phyloP scores from a whole-genome alignment of 1,140 invertebrate genomes.

The Drosophila funebris region DNA sequence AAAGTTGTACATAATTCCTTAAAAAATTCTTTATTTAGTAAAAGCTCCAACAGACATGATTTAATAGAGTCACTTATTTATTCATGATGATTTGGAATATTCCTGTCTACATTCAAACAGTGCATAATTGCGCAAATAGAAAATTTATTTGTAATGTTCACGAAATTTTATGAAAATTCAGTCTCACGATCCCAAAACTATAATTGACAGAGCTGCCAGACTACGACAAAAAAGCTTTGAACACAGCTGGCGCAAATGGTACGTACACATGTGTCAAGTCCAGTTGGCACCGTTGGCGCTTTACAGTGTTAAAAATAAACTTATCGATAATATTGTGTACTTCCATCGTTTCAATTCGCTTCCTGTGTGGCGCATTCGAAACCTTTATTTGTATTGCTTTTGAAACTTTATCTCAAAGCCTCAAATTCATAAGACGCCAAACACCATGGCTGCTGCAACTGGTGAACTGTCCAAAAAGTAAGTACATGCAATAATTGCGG shows the following conservation, averaged over 20 bases:
- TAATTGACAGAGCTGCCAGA: constrained; percentile 12
- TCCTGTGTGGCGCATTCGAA: constrained; percentile 38
- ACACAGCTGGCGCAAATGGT: constrained; percentile 19
- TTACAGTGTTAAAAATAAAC: background rate
- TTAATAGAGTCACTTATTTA: background rate
- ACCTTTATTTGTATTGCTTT: constrained; percentile 17
- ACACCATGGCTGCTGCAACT: constrained; percentile 71
- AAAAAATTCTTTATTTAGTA: background rate
- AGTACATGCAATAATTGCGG: constrained; percentile 38
- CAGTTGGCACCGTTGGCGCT: constrained; percentile 11
- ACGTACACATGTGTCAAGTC: constrained; percentile 24
- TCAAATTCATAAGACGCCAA: constrained; percentile 10
- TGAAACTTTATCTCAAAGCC: background rate
- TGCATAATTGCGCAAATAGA: background rate
- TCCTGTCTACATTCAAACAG: background rate
- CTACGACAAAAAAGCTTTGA: background rate
- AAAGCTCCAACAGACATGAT: background rate
- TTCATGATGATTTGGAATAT: background rate
- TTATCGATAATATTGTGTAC: constrained; percentile 18
- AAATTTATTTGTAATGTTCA: background rate
- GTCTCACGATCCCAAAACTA: constrained; percentile 22
- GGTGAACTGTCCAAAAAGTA: constrained; percentile 81
- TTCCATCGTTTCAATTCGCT: constrained; percentile 23
- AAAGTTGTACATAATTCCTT: background rate
- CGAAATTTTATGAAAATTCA: background rate